Conservation (phyloP, 2,113 vertebrate genomes). For the Proterorhinus semilunaris region DNA sequence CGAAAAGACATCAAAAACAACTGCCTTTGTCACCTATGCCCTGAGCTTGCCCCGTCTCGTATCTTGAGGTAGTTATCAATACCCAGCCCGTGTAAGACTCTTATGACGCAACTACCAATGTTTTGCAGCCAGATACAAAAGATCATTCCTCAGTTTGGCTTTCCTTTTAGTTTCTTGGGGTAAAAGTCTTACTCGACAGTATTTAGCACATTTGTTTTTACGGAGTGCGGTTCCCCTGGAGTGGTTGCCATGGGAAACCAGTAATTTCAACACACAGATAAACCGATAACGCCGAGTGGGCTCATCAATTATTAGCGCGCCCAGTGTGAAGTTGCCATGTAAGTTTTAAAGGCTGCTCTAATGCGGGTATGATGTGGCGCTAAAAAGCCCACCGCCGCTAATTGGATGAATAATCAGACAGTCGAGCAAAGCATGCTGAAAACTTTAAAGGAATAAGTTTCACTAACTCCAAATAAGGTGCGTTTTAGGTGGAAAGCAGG, state of each 20-base stretch:
- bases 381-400: constrained; percentile 37
- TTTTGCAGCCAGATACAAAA: not conserved
- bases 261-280: constrained; percentile 49
- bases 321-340: constrained; percentile 53
- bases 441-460: not conserved
- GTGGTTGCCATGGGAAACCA: constrained; percentile 33
- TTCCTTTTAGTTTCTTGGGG: not conserved
- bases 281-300: constrained; percentile 48
- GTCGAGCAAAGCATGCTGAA: constrained; percentile 18
- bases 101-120: no score
- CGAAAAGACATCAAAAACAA: no score
- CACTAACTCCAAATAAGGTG: not conserved
- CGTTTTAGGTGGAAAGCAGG: not conserved
- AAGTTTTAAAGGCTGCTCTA: constrained; percentile 47
- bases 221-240: constrained; percentile 19
- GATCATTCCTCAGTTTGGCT: not conserved
- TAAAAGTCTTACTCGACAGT: constrained; percentile 14
- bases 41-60: no score
- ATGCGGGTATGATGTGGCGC: constrained; percentile 28
- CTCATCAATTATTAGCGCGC: constrained; percentile 64
- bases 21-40: no score
- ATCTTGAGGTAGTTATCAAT: no score
- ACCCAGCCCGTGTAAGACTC: no score
- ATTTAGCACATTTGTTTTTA: constrained; percentile 22
- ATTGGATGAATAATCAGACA: constrained; percentile 48